Evolutionary conservation across 2,888 invertebrate genomes (phyloP), one percentile per base, ranked within the genome.

Genomic region (Troides helena): DNA sequence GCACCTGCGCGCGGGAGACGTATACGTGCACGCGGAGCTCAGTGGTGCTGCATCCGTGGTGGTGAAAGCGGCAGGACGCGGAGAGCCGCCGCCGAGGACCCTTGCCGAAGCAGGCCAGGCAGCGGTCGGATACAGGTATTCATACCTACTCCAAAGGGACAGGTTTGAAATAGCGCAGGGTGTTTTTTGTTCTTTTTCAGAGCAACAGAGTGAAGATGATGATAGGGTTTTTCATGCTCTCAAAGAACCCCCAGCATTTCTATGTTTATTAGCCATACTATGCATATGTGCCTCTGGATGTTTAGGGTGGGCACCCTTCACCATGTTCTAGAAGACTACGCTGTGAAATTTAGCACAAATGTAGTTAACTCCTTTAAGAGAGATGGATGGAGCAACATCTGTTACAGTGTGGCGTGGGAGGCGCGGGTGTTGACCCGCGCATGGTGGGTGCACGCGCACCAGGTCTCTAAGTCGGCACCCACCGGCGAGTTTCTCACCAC

Each of bases 381-480:
- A 30, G 39, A 39, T 10, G 39, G 1, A 10, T 39, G 7, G 6
- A 10, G 8, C 39, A 7, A 7, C 8, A 7, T 39, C 39, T 10
- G 1, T 39, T 39, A 23, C 82, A 99, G 99, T 88, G 97, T 98
- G 78, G 99, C 99, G 0, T 99, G 99, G 99, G 99, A 99, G 77
- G 98, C 99, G 0, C 99, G 99, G 89, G 97, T 99, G 7, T 94
- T 99, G 46, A 97, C 98, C 3, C 97, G 96, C 77, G 98, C 99
- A 10, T 99, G 99, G 96, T 99, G 99, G 99, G 99, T 99, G 23
- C 94, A 95, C 81, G 97, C 97, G 65, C 95, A 97, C 74, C 99
- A 99, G 90, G 99, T 99, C 21, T 98, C 98, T 46, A 99, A 99
- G 92, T 98, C 98, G 0, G 99, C 99, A 0, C 99, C 99, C 0